Percentiles rank a stretch among this genome's conserved stretches.
These are phyloP conservation scores for Eufriesea mexicana DNA, from an alignment of 1,140 invertebrate species.

Conservation along the genomic window DNA sequence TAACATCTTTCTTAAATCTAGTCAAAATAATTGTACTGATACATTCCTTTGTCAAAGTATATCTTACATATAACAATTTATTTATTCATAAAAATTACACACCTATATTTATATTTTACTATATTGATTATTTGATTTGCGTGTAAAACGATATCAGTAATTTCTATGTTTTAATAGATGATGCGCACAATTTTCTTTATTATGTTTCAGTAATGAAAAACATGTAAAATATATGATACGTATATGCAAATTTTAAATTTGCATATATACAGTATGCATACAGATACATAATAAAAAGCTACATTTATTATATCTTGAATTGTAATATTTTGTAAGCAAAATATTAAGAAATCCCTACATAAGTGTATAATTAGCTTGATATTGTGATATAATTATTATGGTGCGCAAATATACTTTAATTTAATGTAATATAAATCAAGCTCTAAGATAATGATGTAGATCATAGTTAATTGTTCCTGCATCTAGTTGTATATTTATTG, in stretches of 20 bases:
- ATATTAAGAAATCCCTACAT: constrained; percentile 16
- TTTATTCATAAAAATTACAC: constrained; percentile 32
- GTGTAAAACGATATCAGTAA: constrained; percentile 26
- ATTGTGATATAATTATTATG: constrained; percentile 72
- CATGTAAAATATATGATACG: constrained; percentile 15
- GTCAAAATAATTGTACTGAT: constrained; percentile 64
- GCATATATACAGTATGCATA: constrained; percentile 23
- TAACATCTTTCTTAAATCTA: constrained; percentile 66
- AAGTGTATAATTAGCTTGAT: constrained; percentile 60
- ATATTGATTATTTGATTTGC: constrained; percentile 33
- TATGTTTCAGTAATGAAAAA: constrained; percentile 34
- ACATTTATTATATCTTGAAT: constrained; percentile 2
- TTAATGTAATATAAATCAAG: constrained; percentile 54
- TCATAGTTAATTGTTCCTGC: constrained; percentile 77
- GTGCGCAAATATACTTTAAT: constrained; percentile 62
- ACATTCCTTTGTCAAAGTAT: constrained; percentile 35
- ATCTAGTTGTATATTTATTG: constrained; percentile 79
- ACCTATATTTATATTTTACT: constrained; percentile 39
- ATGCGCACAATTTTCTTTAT: constrained; percentile 55
- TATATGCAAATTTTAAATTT: not conserved
- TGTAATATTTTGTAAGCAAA: constrained; percentile 28
- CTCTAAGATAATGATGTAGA: constrained; percentile 58
- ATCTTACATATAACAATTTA: constrained; percentile 36
- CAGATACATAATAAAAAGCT: constrained; percentile 15
- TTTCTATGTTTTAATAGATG: constrained; percentile 36